Conservation (phyloP, 2,888 invertebrate genomes). For the Pocota personata region DNA sequence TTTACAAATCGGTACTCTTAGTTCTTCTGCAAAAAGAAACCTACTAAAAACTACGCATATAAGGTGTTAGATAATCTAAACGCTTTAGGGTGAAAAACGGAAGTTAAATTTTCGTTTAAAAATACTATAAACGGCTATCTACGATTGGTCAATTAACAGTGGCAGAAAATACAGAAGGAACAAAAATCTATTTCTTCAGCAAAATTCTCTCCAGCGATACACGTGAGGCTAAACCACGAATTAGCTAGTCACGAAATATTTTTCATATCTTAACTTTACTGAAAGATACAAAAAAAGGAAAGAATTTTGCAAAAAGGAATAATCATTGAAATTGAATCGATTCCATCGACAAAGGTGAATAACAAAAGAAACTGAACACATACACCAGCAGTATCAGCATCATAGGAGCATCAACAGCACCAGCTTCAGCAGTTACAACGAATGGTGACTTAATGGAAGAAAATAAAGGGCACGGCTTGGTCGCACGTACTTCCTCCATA, state of each 20-base stretch:
- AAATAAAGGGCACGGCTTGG: too few species aligned
- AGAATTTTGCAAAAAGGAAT: slow-evolving; percentile 39
- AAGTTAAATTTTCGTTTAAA: neutral
- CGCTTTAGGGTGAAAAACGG: neutral
- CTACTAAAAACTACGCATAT: neutral
- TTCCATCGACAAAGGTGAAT: slow-evolving; percentile 53
- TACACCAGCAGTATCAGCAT: neutral
- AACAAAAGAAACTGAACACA: slow-evolving; percentile 41
- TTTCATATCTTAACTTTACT: slow-evolving; percentile 39
- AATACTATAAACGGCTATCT: neutral
- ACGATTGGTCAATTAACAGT: slow-evolving; percentile 23
- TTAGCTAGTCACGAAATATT: slow-evolving; percentile 64
- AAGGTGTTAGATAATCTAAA: neutral
- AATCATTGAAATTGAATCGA: slow-evolving; percentile 64
- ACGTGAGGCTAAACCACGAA: slow-evolving; percentile 66
- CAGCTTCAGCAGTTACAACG: neutral
- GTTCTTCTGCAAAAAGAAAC: neutral
- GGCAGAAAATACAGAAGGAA: neutral
- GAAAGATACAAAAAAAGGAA: slow-evolving; percentile 8
- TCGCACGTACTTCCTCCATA: too few species aligned
- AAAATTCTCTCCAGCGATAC: slow-evolving; percentile 32
- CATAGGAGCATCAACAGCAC: neutral
- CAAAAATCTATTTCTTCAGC: neutral
- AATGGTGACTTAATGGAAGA: too few species aligned
- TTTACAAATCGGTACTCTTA: too few species aligned